phyloP scores from a whole-genome alignment of 2,797 vertebrate genomes.

The Crocidura indochinensis region DNA sequence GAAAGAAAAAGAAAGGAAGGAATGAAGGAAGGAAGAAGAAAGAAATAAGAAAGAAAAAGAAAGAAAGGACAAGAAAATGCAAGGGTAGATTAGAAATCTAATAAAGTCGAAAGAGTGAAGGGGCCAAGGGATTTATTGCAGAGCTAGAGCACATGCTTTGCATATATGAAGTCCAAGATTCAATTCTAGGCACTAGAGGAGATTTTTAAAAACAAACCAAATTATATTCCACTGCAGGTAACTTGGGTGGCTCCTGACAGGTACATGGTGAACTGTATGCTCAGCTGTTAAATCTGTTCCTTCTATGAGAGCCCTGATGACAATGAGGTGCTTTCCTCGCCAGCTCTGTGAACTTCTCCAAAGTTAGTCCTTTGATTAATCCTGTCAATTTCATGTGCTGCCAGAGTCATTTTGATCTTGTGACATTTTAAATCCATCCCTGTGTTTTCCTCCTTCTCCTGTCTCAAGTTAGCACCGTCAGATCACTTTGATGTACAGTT shows the following conservation, averaged over 20 bases:
- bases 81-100: background rate
- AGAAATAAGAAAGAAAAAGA: too few relatives aligned
- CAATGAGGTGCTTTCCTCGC: slow-evolving; percentile 8
- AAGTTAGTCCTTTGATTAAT: slow-evolving; percentile 80
- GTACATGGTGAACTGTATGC: background rate
- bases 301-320: background rate
- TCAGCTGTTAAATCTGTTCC: background rate
- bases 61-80: too few relatives aligned
- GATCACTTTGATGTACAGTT: slow-evolving; percentile 66
- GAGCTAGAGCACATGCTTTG: too few relatives aligned
- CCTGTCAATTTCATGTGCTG: slow-evolving; percentile 75
- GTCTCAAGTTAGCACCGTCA: slow-evolving; percentile 63
- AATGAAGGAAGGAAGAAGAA: too few relatives aligned
- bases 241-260: background rate
- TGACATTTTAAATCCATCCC: slow-evolving; percentile 76
- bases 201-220: too few relatives aligned
- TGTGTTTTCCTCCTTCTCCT: slow-evolving; percentile 55
- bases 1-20: too few relatives aligned
- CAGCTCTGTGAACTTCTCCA: slow-evolving; percentile 46
- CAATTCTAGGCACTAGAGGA: too few relatives aligned
- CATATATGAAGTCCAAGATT: too few relatives aligned
- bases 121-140: too few relatives aligned
- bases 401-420: slow-evolving; percentile 80
- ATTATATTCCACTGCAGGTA: background rate
- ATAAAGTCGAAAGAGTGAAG: background rate